Evolutionary conservation across 2,797 vertebrate genomes (phyloP), one percentile per base, ranked within the genome.

Genomic region (Chiroxiphia lanceolata): DNA sequence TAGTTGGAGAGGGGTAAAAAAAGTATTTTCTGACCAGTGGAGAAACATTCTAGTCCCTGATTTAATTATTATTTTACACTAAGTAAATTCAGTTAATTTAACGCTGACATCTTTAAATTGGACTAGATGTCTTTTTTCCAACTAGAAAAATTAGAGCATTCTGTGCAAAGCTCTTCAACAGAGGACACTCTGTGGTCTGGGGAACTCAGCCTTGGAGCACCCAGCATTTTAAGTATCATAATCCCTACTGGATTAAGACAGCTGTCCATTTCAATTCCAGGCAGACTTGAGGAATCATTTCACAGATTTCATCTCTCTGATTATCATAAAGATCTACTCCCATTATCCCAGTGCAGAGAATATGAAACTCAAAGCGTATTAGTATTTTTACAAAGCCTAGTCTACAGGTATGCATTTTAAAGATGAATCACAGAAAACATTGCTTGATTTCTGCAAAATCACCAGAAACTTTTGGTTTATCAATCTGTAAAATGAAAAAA

Each of bases 1-100:
- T 69, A 42, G 5, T 15, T 70, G 25, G 19, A 1, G 22, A 3
- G 3, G 6, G 5, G 2, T 6, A 9, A 18, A 42, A 42, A 36
- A 54, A 36, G 12, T 36, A 54, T 45, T 87, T 61, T 36, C 11
- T 59, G 51, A 45, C 15, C 33, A 48, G 19, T 9, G 67, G 15
- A 23, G 27, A 83, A 94, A 85, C 17, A 80, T 36, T 15, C 31
- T 11, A 64, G 33, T 56, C 19, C 22, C 38, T n/a, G 6, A 57
- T 80, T 83, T 51, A 67, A 53, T 63, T 40, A 50, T 42, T 80
- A 78, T 60, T 88, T 70, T 44, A 54, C 31, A 67, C 12, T 31
- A 83, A 83, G 25, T 10, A 88, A 80, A 86, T 56, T 16, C 14
- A 70, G 22, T 36, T 13, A 54, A 69, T 57, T 61, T 42, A 57